Base-by-base conservation (phyloP, 2,888 invertebrate genomes). In the Biston stratarius region DNA sequence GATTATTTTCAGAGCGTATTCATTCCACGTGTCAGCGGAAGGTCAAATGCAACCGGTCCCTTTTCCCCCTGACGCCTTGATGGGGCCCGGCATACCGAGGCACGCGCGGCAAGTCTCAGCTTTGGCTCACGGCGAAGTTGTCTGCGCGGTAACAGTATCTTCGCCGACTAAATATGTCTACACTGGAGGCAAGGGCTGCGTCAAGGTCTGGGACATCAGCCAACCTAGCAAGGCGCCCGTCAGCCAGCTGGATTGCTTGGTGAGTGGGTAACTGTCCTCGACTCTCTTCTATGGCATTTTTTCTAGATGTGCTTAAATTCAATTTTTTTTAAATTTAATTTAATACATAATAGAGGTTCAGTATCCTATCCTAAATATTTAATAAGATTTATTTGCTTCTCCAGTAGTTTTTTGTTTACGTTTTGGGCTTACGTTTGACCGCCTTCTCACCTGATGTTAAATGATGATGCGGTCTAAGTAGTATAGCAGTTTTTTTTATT, bases 161-260 rank as follows among this genome's bases (percentile, higher is more conserved):
- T 97, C 97, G 90, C 97, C 98, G 68, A 97, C 98, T 60, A 97
- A 97, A 87, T 97, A 97, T 91, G 98, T 98, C 59, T 99, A 99
- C 94, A 99, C 99, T 5, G 99, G 98, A 55, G 99, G 98, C 78
- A 99, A 98, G 92, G 99, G 99, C 71, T 98, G 99, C 92, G 99
- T 99, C 77, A 99, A 99, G 92, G 98, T 99, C 69, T 99, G 99
- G 99, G 98, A 99, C 92, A 98, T 98, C 89, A 97, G 97, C 90
- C 98, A 98, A 86, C 97, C 97, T 38, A 96, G 96, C 71, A 98
- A 98, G 87, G 97, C 96, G 80, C 98, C 98, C 61, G 97, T 99
- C 72, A 97, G 98, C 71, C 98, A 98, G 86, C 94, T 99, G 75
- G 98, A 99, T 91, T 99, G 99, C 90, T 94, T 98, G 95, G 97